phyloP scores from a whole-genome alignment of 1,140 invertebrate genomes.

The Tetranychus urticae region DNA sequence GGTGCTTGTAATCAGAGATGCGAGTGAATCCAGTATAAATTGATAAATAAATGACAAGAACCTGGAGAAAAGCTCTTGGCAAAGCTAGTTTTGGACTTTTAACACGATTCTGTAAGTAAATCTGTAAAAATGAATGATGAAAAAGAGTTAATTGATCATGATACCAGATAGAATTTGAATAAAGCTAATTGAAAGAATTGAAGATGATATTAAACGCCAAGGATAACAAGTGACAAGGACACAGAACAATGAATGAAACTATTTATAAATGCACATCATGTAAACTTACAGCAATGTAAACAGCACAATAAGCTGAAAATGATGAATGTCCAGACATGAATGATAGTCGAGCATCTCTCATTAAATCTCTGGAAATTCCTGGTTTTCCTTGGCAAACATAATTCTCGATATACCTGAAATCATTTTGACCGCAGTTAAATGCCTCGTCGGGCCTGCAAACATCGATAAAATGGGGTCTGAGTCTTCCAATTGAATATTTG shows the following conservation, averaged over 20 bases:
- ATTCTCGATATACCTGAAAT: conserved; percentile 20
- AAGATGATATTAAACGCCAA: too few relatives aligned
- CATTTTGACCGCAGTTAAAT: background rate
- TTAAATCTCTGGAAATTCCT: conserved; percentile 8
- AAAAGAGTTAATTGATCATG: background rate
- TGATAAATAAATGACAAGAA: conserved; percentile 1
- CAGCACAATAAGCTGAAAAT: conserved; percentile 24
- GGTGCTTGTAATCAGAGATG: conserved; percentile 29
- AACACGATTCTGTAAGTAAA: conserved; percentile 53
- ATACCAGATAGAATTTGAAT: too few relatives aligned
- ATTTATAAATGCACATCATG: background rate
- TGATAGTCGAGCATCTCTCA: conserved; percentile 22
- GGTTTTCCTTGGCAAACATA: conserved; percentile 18
- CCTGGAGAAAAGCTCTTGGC: conserved; percentile 22
- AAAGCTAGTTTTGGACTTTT: conserved; percentile 1
- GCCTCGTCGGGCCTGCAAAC: conserved; percentile 24
- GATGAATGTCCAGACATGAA: conserved; percentile 31
- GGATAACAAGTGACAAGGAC: too few relatives aligned
- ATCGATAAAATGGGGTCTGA: conserved; percentile 71
- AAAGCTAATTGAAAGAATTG: too few relatives aligned
- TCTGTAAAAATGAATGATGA: conserved; percentile 23
- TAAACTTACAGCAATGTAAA: conserved; percentile 24
- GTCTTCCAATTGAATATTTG: conserved; percentile 68
- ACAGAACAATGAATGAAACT: too few relatives aligned
- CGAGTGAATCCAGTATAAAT: conserved; percentile 16